phyloP scores from a whole-genome alignment of 1,140 invertebrate genomes.

The Hirudo medicinalis region DNA sequence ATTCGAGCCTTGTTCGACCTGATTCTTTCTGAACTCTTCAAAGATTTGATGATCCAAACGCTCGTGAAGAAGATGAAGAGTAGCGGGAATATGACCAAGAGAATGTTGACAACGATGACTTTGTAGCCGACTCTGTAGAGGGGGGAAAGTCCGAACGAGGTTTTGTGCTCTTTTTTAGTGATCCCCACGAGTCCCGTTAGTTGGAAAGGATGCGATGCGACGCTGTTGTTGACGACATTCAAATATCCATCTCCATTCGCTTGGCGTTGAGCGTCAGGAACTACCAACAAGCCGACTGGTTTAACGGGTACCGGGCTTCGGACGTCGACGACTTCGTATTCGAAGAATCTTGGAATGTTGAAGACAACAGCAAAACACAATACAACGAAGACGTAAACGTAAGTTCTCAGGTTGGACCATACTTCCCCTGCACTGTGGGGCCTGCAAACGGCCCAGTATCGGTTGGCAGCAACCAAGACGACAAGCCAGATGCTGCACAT shows the following conservation, averaged over 20 bases:
- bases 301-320: background rate
- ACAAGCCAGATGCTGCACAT: conserved; percentile 24
- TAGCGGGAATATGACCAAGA: conserved; percentile 20
- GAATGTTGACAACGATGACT: conserved; percentile 19
- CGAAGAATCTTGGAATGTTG: conserved; percentile 23
- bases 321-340: conserved; percentile 17
- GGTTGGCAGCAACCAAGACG: conserved; percentile 20
- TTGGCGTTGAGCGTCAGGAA: too few relatives aligned
- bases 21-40: background rate
- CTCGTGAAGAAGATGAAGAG: conserved; percentile 15
- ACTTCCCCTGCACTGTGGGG: conserved; percentile 4
- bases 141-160: background rate
- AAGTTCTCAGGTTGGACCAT: conserved; percentile 18
- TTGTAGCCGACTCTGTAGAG: conserved; percentile 20
- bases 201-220: too few relatives aligned
- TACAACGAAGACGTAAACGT: conserved; percentile 16
- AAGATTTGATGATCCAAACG: conserved; percentile 12
- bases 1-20: background rate
- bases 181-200: background rate
- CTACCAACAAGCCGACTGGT: background rate
- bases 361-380: conserved; percentile 16
- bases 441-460: conserved; percentile 24
- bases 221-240: too few relatives aligned
- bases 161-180: background rate
- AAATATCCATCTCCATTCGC: too few relatives aligned